Percentiles rank a stretch among this genome's conserved stretches.
These are phyloP conservation scores for Paramacrobiotus metropolitanus DNA, from an alignment of 1,140 invertebrate species.

Conservation along the genomic window DNA sequence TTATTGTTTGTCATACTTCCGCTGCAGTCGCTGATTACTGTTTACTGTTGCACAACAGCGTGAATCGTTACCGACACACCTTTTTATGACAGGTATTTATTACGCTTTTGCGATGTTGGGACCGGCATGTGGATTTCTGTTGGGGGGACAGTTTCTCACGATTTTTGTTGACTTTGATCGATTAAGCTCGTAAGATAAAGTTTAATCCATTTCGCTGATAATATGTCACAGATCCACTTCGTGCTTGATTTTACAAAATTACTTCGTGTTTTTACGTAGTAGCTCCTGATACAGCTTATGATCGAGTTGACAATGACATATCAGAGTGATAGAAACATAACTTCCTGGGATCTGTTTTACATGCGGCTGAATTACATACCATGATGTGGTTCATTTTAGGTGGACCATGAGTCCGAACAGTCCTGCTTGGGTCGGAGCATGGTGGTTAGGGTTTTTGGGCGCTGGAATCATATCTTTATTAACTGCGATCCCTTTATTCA, in stretches of 20 bases:
- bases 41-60: too few relatives aligned
- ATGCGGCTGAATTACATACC: too few relatives aligned
- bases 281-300: too few relatives aligned
- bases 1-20: neutral
- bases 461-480: conserved; percentile 51
- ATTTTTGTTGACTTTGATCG: conserved; percentile 59
- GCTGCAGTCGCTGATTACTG: too few relatives aligned
- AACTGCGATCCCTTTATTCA: conserved; percentile 60
- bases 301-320: too few relatives aligned
- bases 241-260: too few relatives aligned
- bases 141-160: conserved; percentile 58
- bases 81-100: conserved; percentile 43
- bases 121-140: conserved; percentile 64
- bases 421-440: conserved; percentile 70
- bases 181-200: conserved; percentile 15
- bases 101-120: conserved; percentile 81
- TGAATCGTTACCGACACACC: too few relatives aligned
- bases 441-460: conserved; percentile 76
- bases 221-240: neutral
- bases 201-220: neutral
- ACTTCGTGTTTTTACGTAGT: too few relatives aligned
- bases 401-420: conserved; percentile 42
- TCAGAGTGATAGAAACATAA: too few relatives aligned
- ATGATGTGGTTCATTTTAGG: conserved; percentile 36
- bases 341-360: too few relatives aligned